Base-by-base conservation (phyloP, 2,888 invertebrate species). In the Acanthacorydalis orientalis region DNA sequence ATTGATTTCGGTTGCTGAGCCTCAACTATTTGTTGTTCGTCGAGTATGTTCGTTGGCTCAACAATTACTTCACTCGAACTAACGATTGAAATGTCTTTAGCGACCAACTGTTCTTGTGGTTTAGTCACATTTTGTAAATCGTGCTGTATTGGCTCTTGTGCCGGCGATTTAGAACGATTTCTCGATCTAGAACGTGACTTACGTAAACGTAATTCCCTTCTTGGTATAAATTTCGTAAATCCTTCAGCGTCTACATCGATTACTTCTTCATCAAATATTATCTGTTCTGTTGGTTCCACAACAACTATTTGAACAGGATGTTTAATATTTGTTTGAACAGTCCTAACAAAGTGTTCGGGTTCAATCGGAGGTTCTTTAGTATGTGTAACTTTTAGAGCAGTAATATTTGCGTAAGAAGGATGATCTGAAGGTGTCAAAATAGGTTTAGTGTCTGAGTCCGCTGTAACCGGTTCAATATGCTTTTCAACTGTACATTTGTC, bases 201-300 rank as follows among this genome's bases (percentile, higher is more conserved):
- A 16, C 65, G 56, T 11, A 60, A 60, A 16, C 62, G 58, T 31
- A 43, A 31, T 52, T 68, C 68, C 53, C 64, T 68, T 54, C 65
- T 66, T 15, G 67, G 67, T 7, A 70, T 56, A 46, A 63, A 65
- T 57, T 72, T 70, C 49, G 69, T 63, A 54, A 72, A 72, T 43
- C 69, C 72, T 53, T 70, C 66, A 11, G 62, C 57, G 50, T 65
- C 69, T 32, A 58, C 58, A 46, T 59, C 56, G 16, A 57, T 56
- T 45, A 62, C 47, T 49, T 59, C 58, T 52, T 62, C 61, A 31
- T 61, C 57, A 0, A 60, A 57, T 31, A 59, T 57, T 10, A 54
- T 51, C 51, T 59, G 56, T 7, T 58, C 57, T 23, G 23, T 23
- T 23, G 23, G 23, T 23, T 23, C 23, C 6, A 23, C 23, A 6